These are phyloP conservation scores for Ophion ventricosus DNA, from an alignment of 2,888 invertebrate species.

Conservation along the genomic window DNA sequence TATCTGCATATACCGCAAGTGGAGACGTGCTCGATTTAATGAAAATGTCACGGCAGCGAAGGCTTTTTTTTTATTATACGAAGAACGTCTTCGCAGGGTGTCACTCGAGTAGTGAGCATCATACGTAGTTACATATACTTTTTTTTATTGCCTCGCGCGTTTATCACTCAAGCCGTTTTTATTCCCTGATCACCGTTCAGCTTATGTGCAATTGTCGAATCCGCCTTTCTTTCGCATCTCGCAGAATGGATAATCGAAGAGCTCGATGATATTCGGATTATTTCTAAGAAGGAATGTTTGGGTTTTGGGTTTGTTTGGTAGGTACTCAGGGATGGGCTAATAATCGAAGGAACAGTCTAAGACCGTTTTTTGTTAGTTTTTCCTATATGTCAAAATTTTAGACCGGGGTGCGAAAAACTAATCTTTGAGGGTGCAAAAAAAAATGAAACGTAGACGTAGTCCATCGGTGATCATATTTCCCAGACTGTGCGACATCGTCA, in stretches of 20 bases:
- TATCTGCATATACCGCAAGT: conserved; percentile 25
- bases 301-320: neutral
- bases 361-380: neutral
- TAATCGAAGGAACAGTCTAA: neutral
- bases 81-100: conserved; percentile 3
- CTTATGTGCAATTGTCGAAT: too few relatives aligned
- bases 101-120: neutral
- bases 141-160: neutral
- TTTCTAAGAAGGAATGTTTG: neutral
- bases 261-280: neutral
- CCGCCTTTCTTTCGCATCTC: too few relatives aligned
- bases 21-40: conserved; percentile 53
- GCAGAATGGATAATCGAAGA: too few relatives aligned
- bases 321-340: neutral
- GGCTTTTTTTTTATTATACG: conserved; percentile 46
- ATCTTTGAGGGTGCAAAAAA: neutral
- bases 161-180: neutral
- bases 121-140: neutral
- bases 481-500: neutral
- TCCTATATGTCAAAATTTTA: neutral
- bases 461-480: conserved; percentile 8
- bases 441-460: neutral
- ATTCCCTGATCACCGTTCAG: too few relatives aligned
- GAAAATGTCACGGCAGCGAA: conserved; percentile 30
- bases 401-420: neutral